Conservation (phyloP, 2,797 vertebrate genomes). For the Chromis chromis region DNA sequence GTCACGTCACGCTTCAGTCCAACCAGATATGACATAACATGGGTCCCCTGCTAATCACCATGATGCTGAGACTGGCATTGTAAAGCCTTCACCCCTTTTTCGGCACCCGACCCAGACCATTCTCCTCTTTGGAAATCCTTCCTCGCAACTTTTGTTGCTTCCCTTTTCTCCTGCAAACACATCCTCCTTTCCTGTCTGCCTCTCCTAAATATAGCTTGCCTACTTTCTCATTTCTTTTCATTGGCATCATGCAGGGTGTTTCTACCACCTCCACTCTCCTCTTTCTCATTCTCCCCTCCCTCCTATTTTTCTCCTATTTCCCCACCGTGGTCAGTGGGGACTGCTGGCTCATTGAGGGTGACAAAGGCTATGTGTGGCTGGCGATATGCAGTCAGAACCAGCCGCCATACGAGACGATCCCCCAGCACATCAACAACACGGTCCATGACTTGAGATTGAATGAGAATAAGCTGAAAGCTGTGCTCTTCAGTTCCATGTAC, state of each 20-base stretch:
- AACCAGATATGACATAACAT: constrained; percentile 69
- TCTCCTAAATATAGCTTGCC: constrained; percentile 7
- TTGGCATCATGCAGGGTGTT: constrained; percentile 68
- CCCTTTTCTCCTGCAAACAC: constrained; percentile 50
- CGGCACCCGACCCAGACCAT: constrained; percentile 50
- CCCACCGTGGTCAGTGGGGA: constrained; percentile 84
- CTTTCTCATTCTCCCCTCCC: constrained; percentile 81
- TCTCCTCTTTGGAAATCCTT: constrained; percentile 38
- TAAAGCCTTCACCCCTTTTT: constrained; percentile 62
- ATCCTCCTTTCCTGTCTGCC: constrained; percentile 8
- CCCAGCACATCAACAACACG: constrained; percentile 99
- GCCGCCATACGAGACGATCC: constrained; percentile 97
- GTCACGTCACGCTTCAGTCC: constrained; percentile 51
- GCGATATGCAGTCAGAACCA: constrained; percentile 99
- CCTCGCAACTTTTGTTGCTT: constrained; percentile 24
- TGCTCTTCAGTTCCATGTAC: constrained; percentile 94
- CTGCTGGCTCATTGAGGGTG: constrained; percentile 99
- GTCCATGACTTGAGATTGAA: constrained; percentile 97
- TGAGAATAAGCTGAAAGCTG: constrained; percentile 97
- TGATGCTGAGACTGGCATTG: constrained; percentile 75
- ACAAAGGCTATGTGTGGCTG: constrained; percentile 99
- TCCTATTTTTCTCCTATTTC: constrained; percentile 76
- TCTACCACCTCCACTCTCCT: constrained; percentile 52
- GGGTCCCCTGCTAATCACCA: constrained; percentile 72
- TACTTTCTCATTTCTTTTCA: background rate